Evolutionary conservation across 64 coral and sea anemone genomes (phyloP), one percentile per base, ranked within the genome.

Genomic region (Astreopora myriophthalma): DNA sequence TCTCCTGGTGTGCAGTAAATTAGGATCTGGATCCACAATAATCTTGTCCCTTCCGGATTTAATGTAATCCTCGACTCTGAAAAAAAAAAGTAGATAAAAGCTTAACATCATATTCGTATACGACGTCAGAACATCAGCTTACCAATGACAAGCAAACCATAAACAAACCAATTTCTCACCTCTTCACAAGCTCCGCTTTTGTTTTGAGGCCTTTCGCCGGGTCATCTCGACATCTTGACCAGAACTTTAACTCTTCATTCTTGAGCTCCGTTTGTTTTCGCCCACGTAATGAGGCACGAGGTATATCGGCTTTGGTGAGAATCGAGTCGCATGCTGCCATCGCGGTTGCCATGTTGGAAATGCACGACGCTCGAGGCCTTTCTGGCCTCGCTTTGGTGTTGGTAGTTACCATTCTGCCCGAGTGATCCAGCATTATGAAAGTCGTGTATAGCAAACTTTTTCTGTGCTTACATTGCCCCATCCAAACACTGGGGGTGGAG

Each of bases 1-100:
- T 74, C 69, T 71, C 57, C 25, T 28, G 6, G 29, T 84, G 37
- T 92, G 85, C 25, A 92, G 71, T 35, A 69, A 37, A 26, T 92
- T 62, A 39, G 44, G 67, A 84, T 92, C 79, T 34, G 79, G 68
- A 85, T 92, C 68, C 13, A 85, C 89, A 20, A 92, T 64, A n/a
- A 72, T 85, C 27, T 92, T 92, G 48, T 74, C 79, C 70, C 25
- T 71, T 17, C 79, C 79, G 17, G 24, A 61, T 2, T 33, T 85
- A 20, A 85, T 27, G 61, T 92, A 74, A 30, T 91, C 78, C 26
- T 91, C 24, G 40, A 84, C 89, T 69, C 67, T 91, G 48, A 91
- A 22, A 91, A 84, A 12, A 66, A 84, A 29, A 0, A 82, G 4
- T 46, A 11, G 42, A 11, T 11, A 46, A 82, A 46, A 46, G 4